A percentile compares a stretch with the other conserved stretches of the same genome.
These are phyloP conservation scores for Euura lappo DNA, from an alignment of 1,140 invertebrate genomes.

Conservation along the genomic window DNA sequence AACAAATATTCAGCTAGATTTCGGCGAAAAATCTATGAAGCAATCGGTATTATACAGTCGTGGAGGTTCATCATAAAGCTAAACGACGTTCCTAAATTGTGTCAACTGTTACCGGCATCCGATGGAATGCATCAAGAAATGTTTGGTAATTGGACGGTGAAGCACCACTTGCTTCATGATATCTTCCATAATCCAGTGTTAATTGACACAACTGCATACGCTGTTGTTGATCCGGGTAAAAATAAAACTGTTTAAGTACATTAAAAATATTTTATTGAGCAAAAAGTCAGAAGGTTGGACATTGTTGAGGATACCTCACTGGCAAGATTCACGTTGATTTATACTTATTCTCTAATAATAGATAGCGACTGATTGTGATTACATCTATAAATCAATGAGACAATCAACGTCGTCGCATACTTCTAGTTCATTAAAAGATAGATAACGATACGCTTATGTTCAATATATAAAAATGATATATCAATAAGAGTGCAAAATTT, in stretches of 20 bases:
- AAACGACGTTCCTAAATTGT: too few relatives aligned
- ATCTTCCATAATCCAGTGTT: not conserved
- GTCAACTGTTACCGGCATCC: not conserved
- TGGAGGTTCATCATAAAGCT: too few relatives aligned
- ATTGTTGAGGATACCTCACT: slow-evolving; percentile 27
- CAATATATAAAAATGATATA: not conserved
- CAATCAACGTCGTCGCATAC: too few relatives aligned
- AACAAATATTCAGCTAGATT: too few relatives aligned
- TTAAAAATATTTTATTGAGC: slow-evolving; percentile 42
- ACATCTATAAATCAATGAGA: too few relatives aligned
- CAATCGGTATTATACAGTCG: too few relatives aligned
- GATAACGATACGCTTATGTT: slow-evolving; percentile 14
- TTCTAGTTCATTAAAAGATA: slow-evolving; percentile 14
- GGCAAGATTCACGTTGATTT: slow-evolving; percentile 33
- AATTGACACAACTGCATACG: too few relatives aligned
- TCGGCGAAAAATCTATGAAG: too few relatives aligned
- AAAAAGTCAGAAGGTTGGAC: slow-evolving; percentile 26
- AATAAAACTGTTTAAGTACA: not conserved
- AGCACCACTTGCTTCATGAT: not conserved
- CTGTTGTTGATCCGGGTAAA: too few relatives aligned
- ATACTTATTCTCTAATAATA: not conserved
- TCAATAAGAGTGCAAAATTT: slow-evolving; percentile 17
- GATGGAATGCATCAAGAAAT: not conserved
- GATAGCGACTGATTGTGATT: too few relatives aligned
- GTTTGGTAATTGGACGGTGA: not conserved